Base-by-base conservation (phyloP, 2,797 vertebrate species). In the Nothura maculosa region DNA sequence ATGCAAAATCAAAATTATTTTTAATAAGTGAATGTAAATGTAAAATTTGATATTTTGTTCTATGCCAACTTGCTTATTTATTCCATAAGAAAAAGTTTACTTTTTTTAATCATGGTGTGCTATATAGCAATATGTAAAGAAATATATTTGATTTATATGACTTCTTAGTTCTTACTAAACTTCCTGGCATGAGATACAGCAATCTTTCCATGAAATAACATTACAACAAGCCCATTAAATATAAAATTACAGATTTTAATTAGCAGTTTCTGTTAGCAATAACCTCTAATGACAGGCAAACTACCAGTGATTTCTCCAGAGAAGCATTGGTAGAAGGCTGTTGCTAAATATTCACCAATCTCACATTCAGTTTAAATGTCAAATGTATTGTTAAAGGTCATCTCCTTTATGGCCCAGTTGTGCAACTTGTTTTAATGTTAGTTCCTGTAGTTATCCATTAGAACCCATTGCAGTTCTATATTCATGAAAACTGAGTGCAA, bases 301-400 rank as follows among this genome's bases (percentile, higher is more conserved):
- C 94, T 87, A 82, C 48, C 63, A 42, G 72, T 97, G 47, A 96
- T 98, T 98, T 97, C 97, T 95, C 96, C 91, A 47, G 94, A 95
- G 97, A 84, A 83, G 73, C 93, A 87, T 77, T 87, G 72, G 48
- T 81, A 47, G 92, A 81, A 89, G 70, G 69, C 72, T 89, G 5
- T 94, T 48, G 81, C 85, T 61, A 95, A 95, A 94, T 96, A 85
- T 91, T 93, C 82, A 88, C 55, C 64, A 60, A 85, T 96, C 86
- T 76, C 75, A 22, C 68, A 38, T 85, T 82, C 80, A 91, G 60
- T 87, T 95, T 89, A 95, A 96, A 96, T 95, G 96, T 58, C 95
- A 94, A 82, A 74, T 72, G 67, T 89, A 89, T 93, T 91, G 85
- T 63, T 89, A 97, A 97, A 96, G 95, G 87, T 96, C 89, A 94